A percentile compares a stretch with the other conserved stretches of the same genome.
phyloP scores from a whole-genome alignment of 2,888 invertebrate species.

The Cantharis nigra region DNA sequence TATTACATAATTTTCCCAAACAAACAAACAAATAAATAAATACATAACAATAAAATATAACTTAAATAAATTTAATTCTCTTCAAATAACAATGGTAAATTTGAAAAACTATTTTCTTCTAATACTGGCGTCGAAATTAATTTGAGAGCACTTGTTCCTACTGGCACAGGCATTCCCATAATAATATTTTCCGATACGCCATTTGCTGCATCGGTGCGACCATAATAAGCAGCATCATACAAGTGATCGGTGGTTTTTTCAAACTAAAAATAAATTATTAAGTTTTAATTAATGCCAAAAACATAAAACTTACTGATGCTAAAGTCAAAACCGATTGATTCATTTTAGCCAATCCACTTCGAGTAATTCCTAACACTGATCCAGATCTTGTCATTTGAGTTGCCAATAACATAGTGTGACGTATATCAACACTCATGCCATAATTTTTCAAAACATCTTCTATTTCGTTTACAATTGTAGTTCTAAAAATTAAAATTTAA shows the following conservation, averaged over 20 bases:
- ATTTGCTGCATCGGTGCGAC: slow-evolving; percentile 92
- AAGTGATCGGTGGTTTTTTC: slow-evolving; percentile 99
- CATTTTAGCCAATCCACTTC: slow-evolving; percentile 97
- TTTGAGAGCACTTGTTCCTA: slow-evolving; percentile 95
- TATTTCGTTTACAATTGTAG: slow-evolving; percentile 95
- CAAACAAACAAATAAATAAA: not conserved
- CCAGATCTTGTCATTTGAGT: slow-evolving; percentile 98
- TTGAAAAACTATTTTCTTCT: not conserved
- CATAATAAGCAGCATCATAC: slow-evolving; percentile 98
- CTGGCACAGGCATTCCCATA: slow-evolving; percentile 91
- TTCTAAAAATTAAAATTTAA: slow-evolving; percentile 57
- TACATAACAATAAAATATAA: not conserved
- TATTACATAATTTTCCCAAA: not conserved
- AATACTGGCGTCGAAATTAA: slow-evolving; percentile 57
- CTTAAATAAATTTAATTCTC: not conserved
- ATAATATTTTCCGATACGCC: slow-evolving; percentile 99
- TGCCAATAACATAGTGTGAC: slow-evolving; percentile 96
- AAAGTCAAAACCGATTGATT: slow-evolving; percentile 98
- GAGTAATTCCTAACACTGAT: slow-evolving; percentile 95
- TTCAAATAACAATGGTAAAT: not conserved
- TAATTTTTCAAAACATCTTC: slow-evolving; percentile 96
- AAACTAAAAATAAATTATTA: slow-evolving; percentile 71
- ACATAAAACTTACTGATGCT: slow-evolving; percentile 77
- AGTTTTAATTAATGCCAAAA: not conserved
- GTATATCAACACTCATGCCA: slow-evolving; percentile 96